These are phyloP conservation scores for Pachyseris speciosa DNA, from an alignment of 64 coral and sea anemone species.

Conservation along the genomic window DNA sequence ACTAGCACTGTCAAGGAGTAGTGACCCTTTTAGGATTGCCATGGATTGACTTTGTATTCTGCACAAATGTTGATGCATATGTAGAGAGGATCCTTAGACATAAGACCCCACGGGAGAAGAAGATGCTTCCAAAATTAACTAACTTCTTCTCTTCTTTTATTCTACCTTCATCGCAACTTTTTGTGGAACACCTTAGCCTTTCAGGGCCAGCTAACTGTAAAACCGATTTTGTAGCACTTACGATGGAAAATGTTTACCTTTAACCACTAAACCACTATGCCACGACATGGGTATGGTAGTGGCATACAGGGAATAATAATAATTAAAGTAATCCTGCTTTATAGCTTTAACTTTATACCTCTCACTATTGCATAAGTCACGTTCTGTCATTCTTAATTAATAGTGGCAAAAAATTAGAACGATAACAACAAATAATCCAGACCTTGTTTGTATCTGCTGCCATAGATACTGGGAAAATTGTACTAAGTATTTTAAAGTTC, in stretches of 20 bases:
- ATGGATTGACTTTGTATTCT: too few relatives aligned
- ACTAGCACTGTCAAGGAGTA: slow-evolving; percentile 44
- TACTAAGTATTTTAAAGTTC: too few relatives aligned
- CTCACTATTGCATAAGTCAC: slow-evolving; percentile 9
- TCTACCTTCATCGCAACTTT: neutral
- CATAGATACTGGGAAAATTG: too few relatives aligned
- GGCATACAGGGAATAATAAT: neutral
- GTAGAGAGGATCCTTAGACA: slow-evolving; percentile 3
- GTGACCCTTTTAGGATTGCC: slow-evolving; percentile 39
- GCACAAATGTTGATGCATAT: slow-evolving; percentile 39
- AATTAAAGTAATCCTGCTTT: neutral
- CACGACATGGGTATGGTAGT: neutral
- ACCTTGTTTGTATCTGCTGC: too few relatives aligned
- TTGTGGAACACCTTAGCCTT: too few relatives aligned
- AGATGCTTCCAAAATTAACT: slow-evolving; percentile 23
- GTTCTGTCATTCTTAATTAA: slow-evolving; percentile 34
- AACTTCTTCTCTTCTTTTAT: slow-evolving; percentile 46
- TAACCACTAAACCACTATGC: neutral
- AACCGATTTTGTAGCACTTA: neutral
- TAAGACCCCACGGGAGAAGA: neutral
- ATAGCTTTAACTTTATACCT: neutral
- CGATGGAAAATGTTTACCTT: neutral
- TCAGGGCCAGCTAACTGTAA: too few relatives aligned
- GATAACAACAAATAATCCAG: too few relatives aligned
- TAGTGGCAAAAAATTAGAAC: slow-evolving; percentile 65